phyloP scores from a whole-genome alignment of 2,113 vertebrate species.

The Triplophysa dalaica region DNA sequence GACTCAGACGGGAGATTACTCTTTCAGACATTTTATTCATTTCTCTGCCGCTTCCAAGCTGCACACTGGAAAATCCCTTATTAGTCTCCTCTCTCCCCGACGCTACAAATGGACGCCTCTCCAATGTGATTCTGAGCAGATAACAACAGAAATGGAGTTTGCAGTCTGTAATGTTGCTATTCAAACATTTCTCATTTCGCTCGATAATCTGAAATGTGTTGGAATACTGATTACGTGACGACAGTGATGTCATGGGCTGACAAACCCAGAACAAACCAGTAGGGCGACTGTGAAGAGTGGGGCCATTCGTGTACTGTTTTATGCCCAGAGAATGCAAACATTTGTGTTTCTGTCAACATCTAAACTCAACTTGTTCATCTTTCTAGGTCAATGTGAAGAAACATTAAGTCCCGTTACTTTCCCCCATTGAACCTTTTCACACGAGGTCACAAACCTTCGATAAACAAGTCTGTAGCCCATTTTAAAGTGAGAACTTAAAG shows the following conservation, averaged over 20 bases:
- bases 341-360: too few species aligned
- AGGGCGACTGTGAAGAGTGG: too few species aligned
- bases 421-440: slow-evolving; percentile 14
- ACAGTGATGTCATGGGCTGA: not conserved
- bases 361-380: not conserved
- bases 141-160: not conserved
- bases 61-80: slow-evolving; percentile 18
- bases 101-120: not conserved
- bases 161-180: not conserved
- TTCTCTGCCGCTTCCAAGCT: not conserved
- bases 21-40: slow-evolving; percentile 18
- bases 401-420: not conserved
- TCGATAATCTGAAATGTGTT: not conserved
- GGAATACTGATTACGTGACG: not conserved
- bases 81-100: slow-evolving; percentile 9
- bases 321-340: not conserved
- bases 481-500: slow-evolving; percentile 8
- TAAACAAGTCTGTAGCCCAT: slow-evolving; percentile 12
- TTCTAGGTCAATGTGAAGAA: slow-evolving; percentile 18
- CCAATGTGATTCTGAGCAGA: slow-evolving; percentile 9
- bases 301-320: too few species aligned
- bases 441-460: not conserved
- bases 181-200: not conserved
- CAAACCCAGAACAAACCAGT: too few species aligned
- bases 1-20: slow-evolving; percentile 20